A percentile compares a stretch with the other conserved stretches of the same genome.
phyloP scores from a whole-genome alignment of 2,113 vertebrate genomes.

The Neogobius melanostomus region DNA sequence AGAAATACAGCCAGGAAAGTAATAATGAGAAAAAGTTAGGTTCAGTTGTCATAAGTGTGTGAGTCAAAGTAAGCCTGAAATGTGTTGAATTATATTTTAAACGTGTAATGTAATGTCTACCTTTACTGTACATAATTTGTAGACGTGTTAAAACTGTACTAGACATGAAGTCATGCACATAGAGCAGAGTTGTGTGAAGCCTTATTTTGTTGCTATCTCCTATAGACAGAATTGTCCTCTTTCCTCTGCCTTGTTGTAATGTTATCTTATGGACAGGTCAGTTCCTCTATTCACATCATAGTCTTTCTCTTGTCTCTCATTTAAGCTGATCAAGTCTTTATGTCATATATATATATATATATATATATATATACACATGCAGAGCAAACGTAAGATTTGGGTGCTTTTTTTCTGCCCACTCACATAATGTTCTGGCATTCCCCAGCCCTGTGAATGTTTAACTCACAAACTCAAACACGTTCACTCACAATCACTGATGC shows the following conservation, averaged over 20 bases:
- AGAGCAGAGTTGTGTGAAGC: background rate
- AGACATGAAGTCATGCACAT: background rate
- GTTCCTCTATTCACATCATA: background rate
- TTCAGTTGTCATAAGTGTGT: too few relatives aligned
- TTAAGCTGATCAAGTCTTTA: background rate
- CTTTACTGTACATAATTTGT: too few relatives aligned
- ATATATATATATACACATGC: background rate
- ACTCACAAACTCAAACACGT: slow-evolving; percentile 3
- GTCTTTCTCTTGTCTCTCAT: background rate
- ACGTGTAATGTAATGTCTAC: too few relatives aligned
- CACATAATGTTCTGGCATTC: background rate
- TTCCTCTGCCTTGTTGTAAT: slow-evolving; percentile 2
- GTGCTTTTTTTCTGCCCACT: background rate
- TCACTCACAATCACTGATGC: background rate
- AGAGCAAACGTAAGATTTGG: background rate
- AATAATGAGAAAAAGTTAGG: too few relatives aligned
- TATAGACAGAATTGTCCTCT: slow-evolving; percentile 1
- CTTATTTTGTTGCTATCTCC: background rate
- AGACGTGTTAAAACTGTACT: too few relatives aligned
- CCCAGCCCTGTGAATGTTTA: slow-evolving; percentile 6
- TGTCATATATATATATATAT: background rate
- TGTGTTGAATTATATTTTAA: too few relatives aligned
- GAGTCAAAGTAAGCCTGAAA: too few relatives aligned
- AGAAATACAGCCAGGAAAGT: too few relatives aligned
- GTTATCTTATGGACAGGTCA: background rate